phyloP scores from a whole-genome alignment of 2,797 vertebrate genomes.

The Vireo griseus region DNA sequence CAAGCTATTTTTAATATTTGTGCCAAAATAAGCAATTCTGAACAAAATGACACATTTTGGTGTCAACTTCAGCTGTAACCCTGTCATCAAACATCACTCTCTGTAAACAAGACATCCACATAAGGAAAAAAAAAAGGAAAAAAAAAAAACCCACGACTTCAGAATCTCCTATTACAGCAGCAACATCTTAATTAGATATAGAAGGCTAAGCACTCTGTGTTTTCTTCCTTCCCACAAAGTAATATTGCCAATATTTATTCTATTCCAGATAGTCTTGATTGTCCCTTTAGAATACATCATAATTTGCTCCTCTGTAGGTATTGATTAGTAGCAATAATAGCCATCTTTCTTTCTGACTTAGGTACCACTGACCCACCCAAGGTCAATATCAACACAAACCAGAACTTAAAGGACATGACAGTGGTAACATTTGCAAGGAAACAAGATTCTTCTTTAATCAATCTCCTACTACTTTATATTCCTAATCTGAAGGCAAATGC shows the following conservation, averaged over 20 bases:
- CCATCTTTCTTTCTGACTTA: neutral
- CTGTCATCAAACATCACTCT: neutral
- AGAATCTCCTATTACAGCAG: neutral
- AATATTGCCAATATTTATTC: neutral
- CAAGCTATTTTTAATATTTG: neutral
- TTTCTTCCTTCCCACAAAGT: neutral
- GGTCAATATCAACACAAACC: neutral
- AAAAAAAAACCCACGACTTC: neutral
- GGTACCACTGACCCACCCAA: neutral
- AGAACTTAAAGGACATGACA: neutral
- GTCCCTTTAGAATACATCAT: neutral
- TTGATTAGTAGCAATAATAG: neutral
- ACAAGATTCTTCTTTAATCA: constrained; percentile 41
- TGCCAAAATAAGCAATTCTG: constrained; percentile 12
- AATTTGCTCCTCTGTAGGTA: neutral
- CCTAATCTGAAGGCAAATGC: constrained; percentile 31
- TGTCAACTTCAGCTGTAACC: neutral
- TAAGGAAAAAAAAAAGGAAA: accelerated
- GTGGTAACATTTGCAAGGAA: neutral
- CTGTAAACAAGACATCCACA: neutral
- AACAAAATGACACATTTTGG: neutral
- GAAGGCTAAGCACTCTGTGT: neutral
- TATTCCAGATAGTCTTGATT: neutral
- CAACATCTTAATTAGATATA: neutral
- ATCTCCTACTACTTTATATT: constrained; percentile 7